Evolutionary conservation across 1,140 invertebrate genomes (phyloP), one percentile per base, ranked within the genome.

Genomic region (Dinothrombium tinctorium): DNA sequence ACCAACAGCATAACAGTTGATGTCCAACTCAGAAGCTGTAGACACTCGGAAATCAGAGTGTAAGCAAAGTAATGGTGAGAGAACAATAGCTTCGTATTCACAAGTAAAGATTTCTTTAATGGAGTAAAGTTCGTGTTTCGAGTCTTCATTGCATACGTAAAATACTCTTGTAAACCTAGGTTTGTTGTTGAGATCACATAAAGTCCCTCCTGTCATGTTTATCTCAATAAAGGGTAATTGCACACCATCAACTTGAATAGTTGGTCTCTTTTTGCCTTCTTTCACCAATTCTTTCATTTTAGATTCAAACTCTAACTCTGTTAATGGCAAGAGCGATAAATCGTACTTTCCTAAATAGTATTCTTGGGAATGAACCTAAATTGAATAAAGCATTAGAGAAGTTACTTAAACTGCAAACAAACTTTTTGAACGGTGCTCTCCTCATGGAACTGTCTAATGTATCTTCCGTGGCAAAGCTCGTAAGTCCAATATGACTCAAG

Each of bases 401-500:
- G n/a, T n/a, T n/a, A n/a, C n/a, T n/a, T n/a, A n/a, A n/a, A n/a
- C n/a, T n/a, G n/a, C n/a, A n/a, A n/a, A 53, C 79, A 81, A 45
- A 72, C 76, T 39, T 40, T 33, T 39, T 39, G 24, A 24, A 17
- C 8, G 15, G 11, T 11, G 46, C 81, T 68, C 51, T 87, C 81
- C 59, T 94, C 87, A 58, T 95, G 87, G 60, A 86, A 95, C 54
- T 96, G 90, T 9, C 78, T 64, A 3, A 95, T 69, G 57, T 76
- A 73, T 48, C 69, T 65, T 4, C 86, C 86, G 64, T 95, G 89
- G 54, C 90, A 95, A 8, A 96, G 63, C 61, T 95, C 86, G 63
- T 95, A 96, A 0, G 79, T 86, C 90, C 89, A 95, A 57, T 90
- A 96, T 29, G 74, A 74, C 57, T 95, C 89, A 41, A 94, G 62